Evolutionary conservation across 1,140 invertebrate species (phyloP).

Genomic region (Globodera rostochiensis): DNA sequence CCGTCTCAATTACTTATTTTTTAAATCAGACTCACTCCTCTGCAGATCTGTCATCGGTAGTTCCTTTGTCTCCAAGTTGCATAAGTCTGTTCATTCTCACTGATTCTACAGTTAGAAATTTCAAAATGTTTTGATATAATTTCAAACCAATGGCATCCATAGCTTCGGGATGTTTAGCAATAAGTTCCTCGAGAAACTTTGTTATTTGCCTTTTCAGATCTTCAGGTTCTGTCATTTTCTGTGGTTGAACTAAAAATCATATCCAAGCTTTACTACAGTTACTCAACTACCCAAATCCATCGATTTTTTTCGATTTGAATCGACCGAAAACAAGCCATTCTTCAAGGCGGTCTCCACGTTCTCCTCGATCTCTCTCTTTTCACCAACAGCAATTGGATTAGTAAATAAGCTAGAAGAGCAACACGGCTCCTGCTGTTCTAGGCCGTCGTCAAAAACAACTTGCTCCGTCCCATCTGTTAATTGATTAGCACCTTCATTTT

Average conservation of each 20-base stretch:
- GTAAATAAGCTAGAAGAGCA: conserved; percentile 1
- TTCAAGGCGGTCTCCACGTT: background rate
- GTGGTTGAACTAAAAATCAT: background rate
- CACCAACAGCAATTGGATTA: background rate
- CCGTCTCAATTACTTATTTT: background rate
- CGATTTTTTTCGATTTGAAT: background rate
- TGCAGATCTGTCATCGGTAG: background rate
- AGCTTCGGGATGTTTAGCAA: conserved; percentile 63
- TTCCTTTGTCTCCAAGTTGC: background rate
- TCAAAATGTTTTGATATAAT: background rate
- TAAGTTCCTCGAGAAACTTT: conserved; percentile 60
- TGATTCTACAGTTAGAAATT: conserved; percentile 32
- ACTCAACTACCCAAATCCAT: background rate
- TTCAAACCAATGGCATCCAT: conserved; percentile 53
- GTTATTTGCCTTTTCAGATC: conserved; percentile 63
- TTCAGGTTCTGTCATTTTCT: conserved; percentile 16
- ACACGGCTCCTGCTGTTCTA: conserved; percentile 2
- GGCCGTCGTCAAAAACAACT: background rate
- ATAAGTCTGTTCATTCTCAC: conserved; percentile 55
- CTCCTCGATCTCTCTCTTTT: background rate
- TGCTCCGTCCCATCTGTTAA: background rate
- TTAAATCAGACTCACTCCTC: conserved; percentile 1
- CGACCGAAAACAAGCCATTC: background rate
- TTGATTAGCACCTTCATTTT: background rate
- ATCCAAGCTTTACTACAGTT: background rate